Conservation (phyloP, 2,797 vertebrate genomes). For the Chelonia mydas region DNA sequence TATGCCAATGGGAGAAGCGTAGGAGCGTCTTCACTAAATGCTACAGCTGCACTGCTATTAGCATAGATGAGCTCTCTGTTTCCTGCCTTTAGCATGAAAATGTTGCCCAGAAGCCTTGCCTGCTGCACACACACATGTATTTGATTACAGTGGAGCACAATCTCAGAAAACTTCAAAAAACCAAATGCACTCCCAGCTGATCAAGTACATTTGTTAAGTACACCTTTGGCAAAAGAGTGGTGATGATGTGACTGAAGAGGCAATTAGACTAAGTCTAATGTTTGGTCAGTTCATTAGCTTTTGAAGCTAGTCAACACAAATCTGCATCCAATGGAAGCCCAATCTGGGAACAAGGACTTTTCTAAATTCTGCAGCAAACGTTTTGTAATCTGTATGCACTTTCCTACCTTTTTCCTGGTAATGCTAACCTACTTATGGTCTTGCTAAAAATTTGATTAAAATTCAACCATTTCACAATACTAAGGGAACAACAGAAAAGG, state of each 20-base stretch:
- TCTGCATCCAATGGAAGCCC: not conserved
- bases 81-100: not conserved
- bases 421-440: not conserved
- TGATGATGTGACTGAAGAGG: not conserved
- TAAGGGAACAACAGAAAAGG: rapidly evolving
- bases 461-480: not conserved
- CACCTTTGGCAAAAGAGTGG: not conserved
- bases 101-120: not conserved
- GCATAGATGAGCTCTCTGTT: no score
- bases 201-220: no score
- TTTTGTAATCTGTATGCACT: not conserved
- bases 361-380: not conserved
- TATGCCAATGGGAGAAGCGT: no score
- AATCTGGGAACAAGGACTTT: not conserved
- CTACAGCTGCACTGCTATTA: no score
- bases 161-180: not conserved
- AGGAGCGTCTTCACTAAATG: no score
- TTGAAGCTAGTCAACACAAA: not conserved
- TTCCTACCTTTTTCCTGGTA: not conserved
- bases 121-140: no score
- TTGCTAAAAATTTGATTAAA: not conserved
- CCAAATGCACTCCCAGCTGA: not conserved
- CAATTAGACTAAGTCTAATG: not conserved
- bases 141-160: not conserved
- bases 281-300: not conserved